Base-by-base conservation (phyloP, 37 sponge, comb jelly and placozoan species). In the Spongilla lacustris region DNA sequence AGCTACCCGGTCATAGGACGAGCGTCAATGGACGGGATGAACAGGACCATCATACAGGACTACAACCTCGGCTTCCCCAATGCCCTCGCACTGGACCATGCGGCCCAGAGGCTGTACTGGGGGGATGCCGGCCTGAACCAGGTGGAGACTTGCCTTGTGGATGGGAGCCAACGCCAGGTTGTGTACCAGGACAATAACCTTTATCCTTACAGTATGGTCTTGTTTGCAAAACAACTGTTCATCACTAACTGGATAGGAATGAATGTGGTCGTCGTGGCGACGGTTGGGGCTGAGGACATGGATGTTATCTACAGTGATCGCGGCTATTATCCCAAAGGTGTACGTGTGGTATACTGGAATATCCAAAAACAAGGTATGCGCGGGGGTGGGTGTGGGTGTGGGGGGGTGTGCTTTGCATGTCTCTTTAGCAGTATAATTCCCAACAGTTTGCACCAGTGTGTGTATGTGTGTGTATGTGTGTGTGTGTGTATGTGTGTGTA, bases 51-150 rank as follows among this genome's bases (percentile, higher is more conserved):
- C 4, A 13, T 88, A 26, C 58, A 58, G 21, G 58, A 58, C 34
- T 66, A 36, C 11, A 29, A 46, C 31, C 70, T 95, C 0, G 29
- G 68, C 41, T 86, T 84, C 81, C 92, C 95, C 3, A 89, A 80
- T 80, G 92, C 77, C 23, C 84, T 96, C 2, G 50, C 96, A 0
- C 29, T 96, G 0, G 94, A 96, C 82, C 69, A 71, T 24, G 50
- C 41, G 0, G 81, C 85, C 8, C 87, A 89, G 31, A 87, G 73
- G 12, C 85, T 96, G 37, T 96, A 93, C 88, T 96, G 96, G 96
- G 86, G 79, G 12, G 96, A 96, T 66, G 87, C 85, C 2, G 66
- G 22, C 9, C 36, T 75, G 14, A 79, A 86, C 50, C 50, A 19
- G 30, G 46, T 96, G 26, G 87, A 93, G 74, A 50, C 72, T 4